Conservation (phyloP, 2,888 invertebrate species). For the Hermaeophaga mercurialis region DNA sequence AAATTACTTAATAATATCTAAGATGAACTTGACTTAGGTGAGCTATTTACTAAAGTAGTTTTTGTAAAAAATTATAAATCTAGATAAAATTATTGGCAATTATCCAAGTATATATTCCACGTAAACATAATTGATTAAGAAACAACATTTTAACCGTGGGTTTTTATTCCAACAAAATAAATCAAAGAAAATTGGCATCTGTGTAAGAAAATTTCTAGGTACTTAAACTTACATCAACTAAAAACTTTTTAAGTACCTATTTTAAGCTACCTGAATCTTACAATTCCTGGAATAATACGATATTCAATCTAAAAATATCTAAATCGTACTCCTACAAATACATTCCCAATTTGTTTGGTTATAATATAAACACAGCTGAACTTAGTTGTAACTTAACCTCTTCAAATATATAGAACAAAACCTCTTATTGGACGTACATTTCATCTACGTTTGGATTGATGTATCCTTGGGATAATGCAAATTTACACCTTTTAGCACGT, state of each 20-base stretch:
- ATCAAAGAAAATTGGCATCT: constrained; percentile 20
- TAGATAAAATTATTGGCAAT: constrained; percentile 1
- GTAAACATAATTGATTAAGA: constrained; percentile 15
- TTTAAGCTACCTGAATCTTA: neutral
- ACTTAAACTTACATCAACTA: neutral
- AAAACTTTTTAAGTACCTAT: neutral
- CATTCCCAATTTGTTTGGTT: constrained; percentile 31
- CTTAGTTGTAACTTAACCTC: constrained; percentile 29
- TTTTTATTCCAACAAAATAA: constrained; percentile 8
- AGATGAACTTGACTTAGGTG: too few relatives aligned
- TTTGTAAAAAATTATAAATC: too few relatives aligned
- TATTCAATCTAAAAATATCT: constrained; percentile 6
- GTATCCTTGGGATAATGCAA: neutral
- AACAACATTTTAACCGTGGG: constrained; percentile 8
- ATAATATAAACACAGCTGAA: constrained; percentile 34
- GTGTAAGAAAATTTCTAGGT: constrained; percentile 11
- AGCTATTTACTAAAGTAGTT: too few relatives aligned
- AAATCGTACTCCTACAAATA: constrained; percentile 14
- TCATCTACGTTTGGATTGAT: constrained; percentile 19
- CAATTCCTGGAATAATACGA: neutral
- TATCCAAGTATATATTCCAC: neutral
- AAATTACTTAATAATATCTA: too few relatives aligned
- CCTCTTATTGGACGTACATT: constrained; percentile 25
- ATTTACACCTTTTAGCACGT: constrained; percentile 22
- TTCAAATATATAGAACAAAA: constrained; percentile 27